phyloP scores from a whole-genome alignment of 2,888 invertebrate species.

The Eupithecia vulgata region DNA sequence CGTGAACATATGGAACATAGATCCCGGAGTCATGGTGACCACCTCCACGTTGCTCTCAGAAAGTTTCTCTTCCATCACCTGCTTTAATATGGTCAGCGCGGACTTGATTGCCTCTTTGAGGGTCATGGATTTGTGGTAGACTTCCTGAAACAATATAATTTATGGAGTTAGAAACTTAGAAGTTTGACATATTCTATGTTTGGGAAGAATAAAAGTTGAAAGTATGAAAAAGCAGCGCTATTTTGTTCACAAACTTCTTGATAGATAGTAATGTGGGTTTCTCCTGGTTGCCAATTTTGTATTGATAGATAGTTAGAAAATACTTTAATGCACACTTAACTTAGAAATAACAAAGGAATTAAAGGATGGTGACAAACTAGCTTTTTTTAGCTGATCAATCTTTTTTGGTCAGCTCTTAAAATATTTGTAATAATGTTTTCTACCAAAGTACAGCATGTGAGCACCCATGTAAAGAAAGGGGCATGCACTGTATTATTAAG shows the following conservation, averaged over 20 bases:
- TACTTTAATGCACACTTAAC: too few species aligned
- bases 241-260: not conserved
- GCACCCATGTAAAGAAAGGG: too few species aligned
- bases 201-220: not conserved
- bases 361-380: too few species aligned
- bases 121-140: constrained; percentile 93
- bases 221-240: not conserved
- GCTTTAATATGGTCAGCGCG: constrained; percentile 96
- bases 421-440: too few species aligned
- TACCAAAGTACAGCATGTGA: too few species aligned
- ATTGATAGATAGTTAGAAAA: too few species aligned
- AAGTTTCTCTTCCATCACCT: constrained; percentile 99
- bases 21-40: constrained; percentile 94
- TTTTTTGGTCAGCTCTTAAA: too few species aligned
- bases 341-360: too few species aligned
- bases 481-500: too few species aligned
- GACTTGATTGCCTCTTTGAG: constrained; percentile 96
- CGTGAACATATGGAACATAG: constrained; percentile 94
- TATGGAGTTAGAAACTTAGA: not conserved
- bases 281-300: too few species aligned
- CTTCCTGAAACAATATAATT: constrained; percentile 75
- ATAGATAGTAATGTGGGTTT: too few species aligned
- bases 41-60: constrained; percentile 99
- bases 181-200: not conserved
- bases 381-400: too few species aligned